Evolutionary conservation across 2,113 vertebrate genomes (phyloP).

Genomic region (Oreochromis tanganicae): DNA sequence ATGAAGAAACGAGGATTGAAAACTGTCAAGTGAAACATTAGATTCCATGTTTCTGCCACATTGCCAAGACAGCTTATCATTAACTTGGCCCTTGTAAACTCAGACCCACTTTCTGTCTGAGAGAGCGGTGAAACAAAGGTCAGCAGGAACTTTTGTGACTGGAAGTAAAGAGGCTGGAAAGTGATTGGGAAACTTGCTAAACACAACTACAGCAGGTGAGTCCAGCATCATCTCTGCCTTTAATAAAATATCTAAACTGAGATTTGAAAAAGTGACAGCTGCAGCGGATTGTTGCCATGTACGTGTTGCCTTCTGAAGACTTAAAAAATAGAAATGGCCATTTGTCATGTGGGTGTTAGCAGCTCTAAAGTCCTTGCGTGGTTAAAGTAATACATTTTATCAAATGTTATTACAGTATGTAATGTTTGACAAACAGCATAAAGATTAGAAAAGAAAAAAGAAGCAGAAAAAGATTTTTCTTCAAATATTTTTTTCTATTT

Average conservation of each 20-base stretch:
- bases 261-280: background rate
- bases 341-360: background rate
- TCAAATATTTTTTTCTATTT: background rate
- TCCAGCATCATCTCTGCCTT: background rate
- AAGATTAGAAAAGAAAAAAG: background rate
- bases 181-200: background rate
- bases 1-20: background rate
- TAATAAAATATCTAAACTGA: background rate
- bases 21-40: background rate
- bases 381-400: background rate
- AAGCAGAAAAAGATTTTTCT: background rate
- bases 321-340: background rate
- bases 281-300: background rate
- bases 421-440: background rate
- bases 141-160: background rate
- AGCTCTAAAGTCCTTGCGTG: background rate
- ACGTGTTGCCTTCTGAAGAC: background rate
- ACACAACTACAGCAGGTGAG: constrained; percentile 2
- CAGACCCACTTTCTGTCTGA: background rate
- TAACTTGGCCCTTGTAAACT: background rate
- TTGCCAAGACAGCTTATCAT: background rate
- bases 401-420: background rate
- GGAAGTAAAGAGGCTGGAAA: background rate
- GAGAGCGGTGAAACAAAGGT: background rate
- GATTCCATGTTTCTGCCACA: background rate